phyloP scores from a whole-genome alignment of 2,113 vertebrate species.

The Corythoichthys intestinalis region DNA sequence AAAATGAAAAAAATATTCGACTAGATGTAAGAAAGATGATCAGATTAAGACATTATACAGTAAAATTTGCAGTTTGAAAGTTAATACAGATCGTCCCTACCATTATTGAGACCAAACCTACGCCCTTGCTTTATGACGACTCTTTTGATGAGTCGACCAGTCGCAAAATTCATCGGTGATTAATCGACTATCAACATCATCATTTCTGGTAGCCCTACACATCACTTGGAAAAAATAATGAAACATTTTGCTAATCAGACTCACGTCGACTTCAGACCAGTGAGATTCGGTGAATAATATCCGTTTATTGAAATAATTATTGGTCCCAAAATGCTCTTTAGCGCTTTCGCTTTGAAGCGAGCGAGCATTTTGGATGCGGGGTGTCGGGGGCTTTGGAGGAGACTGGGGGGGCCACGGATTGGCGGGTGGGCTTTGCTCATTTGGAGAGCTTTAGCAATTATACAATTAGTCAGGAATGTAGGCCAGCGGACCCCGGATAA shows the following conservation, averaged over 20 bases:
- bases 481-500: slow-evolving; percentile 73
- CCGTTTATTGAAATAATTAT: slow-evolving; percentile 76
- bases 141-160: no score
- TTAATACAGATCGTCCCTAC: no score
- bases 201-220: no score
- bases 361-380: slow-evolving; percentile 14
- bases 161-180: no score
- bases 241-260: slow-evolving; percentile 39
- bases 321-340: slow-evolving; percentile 81
- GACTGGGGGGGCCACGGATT: slow-evolving; percentile 12
- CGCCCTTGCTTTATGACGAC: no score
- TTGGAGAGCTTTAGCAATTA: slow-evolving; percentile 81
- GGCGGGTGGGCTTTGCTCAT: slow-evolving; percentile 67
- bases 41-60: no score
- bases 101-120: no score
- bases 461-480: slow-evolving; percentile 82
- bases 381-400: slow-evolving; percentile 17
- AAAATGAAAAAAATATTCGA: no score
- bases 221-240: no score
- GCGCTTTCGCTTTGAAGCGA: slow-evolving; percentile 76
- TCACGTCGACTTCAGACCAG: slow-evolving; percentile 33
- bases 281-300: slow-evolving; percentile 69
- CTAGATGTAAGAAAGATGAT: no score
- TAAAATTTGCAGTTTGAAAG: no score
- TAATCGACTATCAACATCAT: no score